Conservation (phyloP, 1,140 invertebrate species). For the Pseudomyrmex gracilis region DNA sequence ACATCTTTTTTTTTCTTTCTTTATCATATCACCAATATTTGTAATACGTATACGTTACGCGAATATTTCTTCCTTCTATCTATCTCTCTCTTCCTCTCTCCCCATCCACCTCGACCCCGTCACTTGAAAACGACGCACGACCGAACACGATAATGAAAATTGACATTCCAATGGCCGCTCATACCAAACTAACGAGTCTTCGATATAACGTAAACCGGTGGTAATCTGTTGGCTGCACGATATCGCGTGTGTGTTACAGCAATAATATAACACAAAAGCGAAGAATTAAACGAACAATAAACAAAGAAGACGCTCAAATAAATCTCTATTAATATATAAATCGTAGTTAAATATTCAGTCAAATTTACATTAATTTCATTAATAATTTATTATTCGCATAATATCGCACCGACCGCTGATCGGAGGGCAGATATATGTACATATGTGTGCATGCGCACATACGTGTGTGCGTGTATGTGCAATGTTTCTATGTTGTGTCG, state of each 20-base stretch:
- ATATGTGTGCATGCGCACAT: slow-evolving; percentile 19
- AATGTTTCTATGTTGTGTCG: slow-evolving; percentile 23
- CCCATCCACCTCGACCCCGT: background rate
- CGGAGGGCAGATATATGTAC: slow-evolving; percentile 74
- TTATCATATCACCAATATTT: background rate
- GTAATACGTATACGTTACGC: background rate
- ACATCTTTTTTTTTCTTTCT: background rate
- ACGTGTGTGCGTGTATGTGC: background rate
- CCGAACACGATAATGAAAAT: slow-evolving; percentile 69
- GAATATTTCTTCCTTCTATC: background rate
- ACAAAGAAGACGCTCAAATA: slow-evolving; percentile 80
- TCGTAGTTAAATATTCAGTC: slow-evolving; percentile 85
- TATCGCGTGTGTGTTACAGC: slow-evolving; percentile 51
- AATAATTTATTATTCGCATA: slow-evolving; percentile 86
- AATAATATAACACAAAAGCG: slow-evolving; percentile 61
- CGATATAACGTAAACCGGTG: slow-evolving; percentile 55
- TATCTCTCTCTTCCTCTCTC: too few species aligned
- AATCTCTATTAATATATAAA: slow-evolving; percentile 85
- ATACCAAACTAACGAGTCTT: slow-evolving; percentile 38
- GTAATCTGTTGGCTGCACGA: slow-evolving; percentile 54
- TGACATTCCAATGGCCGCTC: slow-evolving; percentile 48
- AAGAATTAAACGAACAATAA: slow-evolving; percentile 72
- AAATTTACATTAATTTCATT: slow-evolving; percentile 86
- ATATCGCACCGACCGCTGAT: slow-evolving; percentile 80
- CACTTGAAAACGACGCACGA: slow-evolving; percentile 48